These are phyloP conservation scores for Pampusana beccarii DNA, from an alignment of 2,113 vertebrate genomes.

Conservation along the genomic window DNA sequence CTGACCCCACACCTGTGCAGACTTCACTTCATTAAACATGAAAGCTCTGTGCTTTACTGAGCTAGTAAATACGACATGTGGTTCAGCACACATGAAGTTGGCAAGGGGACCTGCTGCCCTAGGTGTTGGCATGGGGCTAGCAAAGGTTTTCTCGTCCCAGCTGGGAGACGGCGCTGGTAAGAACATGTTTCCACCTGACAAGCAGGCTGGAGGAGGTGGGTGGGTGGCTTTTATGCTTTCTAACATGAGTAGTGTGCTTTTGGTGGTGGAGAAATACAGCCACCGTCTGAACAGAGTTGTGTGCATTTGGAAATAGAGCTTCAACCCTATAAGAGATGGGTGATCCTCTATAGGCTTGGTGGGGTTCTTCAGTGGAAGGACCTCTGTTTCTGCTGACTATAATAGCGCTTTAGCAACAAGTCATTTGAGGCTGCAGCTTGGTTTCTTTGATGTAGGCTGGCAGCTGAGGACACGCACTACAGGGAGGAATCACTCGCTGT, in stretches of 20 bases:
- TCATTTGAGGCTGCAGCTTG: neutral
- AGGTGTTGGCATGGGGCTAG: neutral
- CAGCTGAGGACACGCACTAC: neutral
- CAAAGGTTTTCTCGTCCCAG: neutral
- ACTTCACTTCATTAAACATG: neutral
- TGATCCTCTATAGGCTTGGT: neutral
- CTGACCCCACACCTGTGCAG: neutral
- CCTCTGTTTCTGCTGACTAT: neutral
- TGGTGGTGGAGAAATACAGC: neutral
- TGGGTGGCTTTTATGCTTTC: neutral
- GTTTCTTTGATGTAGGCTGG: neutral
- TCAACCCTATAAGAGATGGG: neutral
- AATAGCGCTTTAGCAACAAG: neutral
- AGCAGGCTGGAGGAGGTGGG: accelerated
- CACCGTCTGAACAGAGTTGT: neutral
- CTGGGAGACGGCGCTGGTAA: neutral
- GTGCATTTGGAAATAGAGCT: neutral
- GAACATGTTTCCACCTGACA: neutral
- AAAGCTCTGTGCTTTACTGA: neutral
- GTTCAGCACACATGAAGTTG: neutral
- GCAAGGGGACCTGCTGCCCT: neutral
- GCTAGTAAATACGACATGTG: neutral
- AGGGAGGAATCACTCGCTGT: neutral
- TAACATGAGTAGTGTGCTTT: neutral
- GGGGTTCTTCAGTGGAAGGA: neutral